phyloP scores from a whole-genome alignment of 1,140 invertebrate species.

The Glossosoma conforme region DNA sequence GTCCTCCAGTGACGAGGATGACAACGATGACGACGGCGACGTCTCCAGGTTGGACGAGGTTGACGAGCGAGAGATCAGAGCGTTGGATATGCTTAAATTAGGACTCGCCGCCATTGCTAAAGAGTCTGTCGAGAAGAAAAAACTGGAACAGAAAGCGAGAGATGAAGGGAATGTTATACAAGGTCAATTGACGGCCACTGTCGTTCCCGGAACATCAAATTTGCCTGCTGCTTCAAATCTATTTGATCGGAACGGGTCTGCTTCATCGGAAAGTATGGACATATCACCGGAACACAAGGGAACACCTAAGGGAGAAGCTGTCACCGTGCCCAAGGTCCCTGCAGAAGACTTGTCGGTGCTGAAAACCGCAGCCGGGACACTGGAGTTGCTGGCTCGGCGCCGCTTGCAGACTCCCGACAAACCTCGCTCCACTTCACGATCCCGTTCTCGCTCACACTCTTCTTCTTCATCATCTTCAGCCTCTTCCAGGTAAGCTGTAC shows the following conservation, averaged over 20 bases:
- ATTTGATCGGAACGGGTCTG: constrained; percentile 19
- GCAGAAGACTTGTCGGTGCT: constrained; percentile 30
- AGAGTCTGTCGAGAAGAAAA: constrained; percentile 49
- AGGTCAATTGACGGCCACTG: constrained; percentile 10
- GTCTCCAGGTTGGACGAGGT: constrained; percentile 31
- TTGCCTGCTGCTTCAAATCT: neutral
- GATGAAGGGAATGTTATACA: constrained; percentile 24
- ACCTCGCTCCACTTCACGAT: constrained; percentile 45
- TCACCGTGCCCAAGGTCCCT: constrained; percentile 25
- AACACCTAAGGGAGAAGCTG: constrained; percentile 14
- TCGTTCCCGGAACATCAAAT: neutral
- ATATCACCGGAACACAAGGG: constrained; percentile 32
- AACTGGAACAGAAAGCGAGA: constrained; percentile 34
- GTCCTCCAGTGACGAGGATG: constrained; percentile 54
- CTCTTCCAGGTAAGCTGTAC: constrained; percentile 41
- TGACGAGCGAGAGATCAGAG: constrained; percentile 51
- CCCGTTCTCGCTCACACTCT: constrained; percentile 49
- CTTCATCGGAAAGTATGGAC: constrained; percentile 32
- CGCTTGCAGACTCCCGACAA: constrained; percentile 27
- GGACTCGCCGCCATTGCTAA: constrained; percentile 54
- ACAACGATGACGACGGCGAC: constrained; percentile 44
- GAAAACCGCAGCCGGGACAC: constrained; percentile 14
- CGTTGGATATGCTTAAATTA: constrained; percentile 57
- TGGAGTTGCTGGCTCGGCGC: too few species aligned
- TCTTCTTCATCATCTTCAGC: constrained; percentile 43